Base-by-base conservation (phyloP, 2,797 vertebrate genomes). In the Coreius guichenoti region DNA sequence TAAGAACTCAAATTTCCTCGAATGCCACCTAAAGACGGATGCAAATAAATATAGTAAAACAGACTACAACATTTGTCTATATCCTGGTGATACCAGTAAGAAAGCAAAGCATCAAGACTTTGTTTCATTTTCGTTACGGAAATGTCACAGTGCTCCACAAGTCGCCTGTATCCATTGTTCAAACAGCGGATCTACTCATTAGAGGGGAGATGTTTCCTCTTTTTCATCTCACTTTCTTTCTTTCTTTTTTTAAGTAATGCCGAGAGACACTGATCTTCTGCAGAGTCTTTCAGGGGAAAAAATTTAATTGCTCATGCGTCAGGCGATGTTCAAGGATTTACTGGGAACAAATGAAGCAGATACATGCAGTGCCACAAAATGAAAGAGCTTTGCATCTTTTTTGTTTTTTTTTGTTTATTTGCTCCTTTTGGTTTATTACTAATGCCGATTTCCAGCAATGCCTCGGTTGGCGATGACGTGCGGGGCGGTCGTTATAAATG, bases 241-340 rank as follows among this genome's bases (percentile, higher is more conserved):
- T 51, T 49, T 72, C 23, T 77, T 89, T 73, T 33, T 73, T 68
- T 39, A 56, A 78, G 79, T 51, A 72, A 81, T 33, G 79, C 47
- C 31, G 61, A 6, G 61, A 79, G 83, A 84, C 69, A 63, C 81
- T 39, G 81, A 84, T 87, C 86, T 76, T 54, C 45, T 45, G 79
- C 56, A 26, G 61, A 85, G 74, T 86, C 87, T 85, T 85, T 70
- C 61, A 88, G 82, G 81, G 69, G 82, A 81, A 77, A 70, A 63
- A 73, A 65, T 87, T 82, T 88, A 87, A 88, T 85, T 88, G 89
- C 75, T 77, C 47, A 36, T 72, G 83, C 72, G 58, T 75, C 73
- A 51, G 36, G 72, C 65, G 12, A 63, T 56, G 82, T 72, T 75
- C 76, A 23, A 76, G 83, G 86, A 82, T 84, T 84, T 86, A 78